phyloP scores from a whole-genome alignment of 2,888 invertebrate species.

The Cynaeus angustus region DNA sequence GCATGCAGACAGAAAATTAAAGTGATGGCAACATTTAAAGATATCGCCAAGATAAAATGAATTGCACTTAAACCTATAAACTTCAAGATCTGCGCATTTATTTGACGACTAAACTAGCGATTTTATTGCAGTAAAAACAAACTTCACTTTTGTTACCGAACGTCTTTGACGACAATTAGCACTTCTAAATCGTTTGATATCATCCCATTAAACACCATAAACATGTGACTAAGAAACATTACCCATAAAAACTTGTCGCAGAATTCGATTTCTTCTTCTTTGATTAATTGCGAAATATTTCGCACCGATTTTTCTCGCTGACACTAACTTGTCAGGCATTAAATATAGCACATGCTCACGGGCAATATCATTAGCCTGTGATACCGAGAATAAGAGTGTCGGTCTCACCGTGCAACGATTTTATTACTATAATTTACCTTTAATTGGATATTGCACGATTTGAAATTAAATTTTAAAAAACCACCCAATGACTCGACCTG shows the following conservation, averaged over 20 bases:
- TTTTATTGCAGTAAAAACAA: too few species aligned
- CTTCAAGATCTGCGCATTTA: too few species aligned
- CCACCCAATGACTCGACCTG: conserved; percentile 53
- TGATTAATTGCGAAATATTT: too few species aligned
- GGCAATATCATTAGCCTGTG: conserved; percentile 22
- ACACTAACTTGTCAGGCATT: conserved; percentile 6
- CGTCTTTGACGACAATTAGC: too few species aligned
- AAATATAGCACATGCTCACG: conserved; percentile 7
- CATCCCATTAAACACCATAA: too few species aligned
- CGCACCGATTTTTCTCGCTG: neutral
- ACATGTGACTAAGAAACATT: too few species aligned
- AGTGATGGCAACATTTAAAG: neutral
- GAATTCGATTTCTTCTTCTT: too few species aligned
- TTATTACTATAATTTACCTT: conserved; percentile 55
- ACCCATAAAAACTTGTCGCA: too few species aligned
- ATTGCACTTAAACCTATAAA: too few species aligned
- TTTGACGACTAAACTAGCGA: too few species aligned
- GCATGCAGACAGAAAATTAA: conserved; percentile 2
- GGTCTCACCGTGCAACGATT: conserved; percentile 45
- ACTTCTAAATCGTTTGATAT: too few species aligned
- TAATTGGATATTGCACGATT: conserved; percentile 54
- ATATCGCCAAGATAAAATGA: neutral
- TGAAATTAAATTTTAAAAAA: conserved; percentile 55
- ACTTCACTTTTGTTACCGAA: too few species aligned
- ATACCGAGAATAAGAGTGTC: conserved; percentile 27